Percentiles rank a stretch among this genome's conserved stretches.
Conservation (phyloP, 2,888 invertebrate genomes). For the Tachina fera region DNA sequence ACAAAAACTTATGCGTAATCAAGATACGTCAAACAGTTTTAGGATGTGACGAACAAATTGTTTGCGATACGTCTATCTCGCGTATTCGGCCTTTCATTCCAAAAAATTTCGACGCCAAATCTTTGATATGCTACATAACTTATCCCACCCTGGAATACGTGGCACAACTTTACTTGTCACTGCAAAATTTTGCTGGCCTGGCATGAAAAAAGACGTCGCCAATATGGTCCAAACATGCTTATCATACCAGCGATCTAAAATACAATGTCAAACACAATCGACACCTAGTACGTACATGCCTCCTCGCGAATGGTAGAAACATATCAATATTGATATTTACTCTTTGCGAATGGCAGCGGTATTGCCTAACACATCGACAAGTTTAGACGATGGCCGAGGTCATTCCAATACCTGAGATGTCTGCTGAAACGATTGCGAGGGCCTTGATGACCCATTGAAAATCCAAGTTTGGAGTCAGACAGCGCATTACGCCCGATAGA, state of each 20-base stretch:
- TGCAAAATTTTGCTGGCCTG: slow-evolving; percentile 39
- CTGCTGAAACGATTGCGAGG: slow-evolving; percentile 45
- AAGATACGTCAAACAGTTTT: neutral
- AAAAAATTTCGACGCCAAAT: slow-evolving; percentile 16
- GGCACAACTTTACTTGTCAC: slow-evolving; percentile 8
- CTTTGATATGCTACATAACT: neutral
- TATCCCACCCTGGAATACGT: slow-evolving; percentile 14
- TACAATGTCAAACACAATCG: neutral
- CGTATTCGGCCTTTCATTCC: slow-evolving; percentile 15
- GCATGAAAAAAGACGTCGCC: slow-evolving; percentile 31
- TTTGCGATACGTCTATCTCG: slow-evolving; percentile 14
- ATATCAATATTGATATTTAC: slow-evolving; percentile 6
- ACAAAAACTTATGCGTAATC: no score
- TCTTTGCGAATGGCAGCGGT: no score
- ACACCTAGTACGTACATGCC: neutral
- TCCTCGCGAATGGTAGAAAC: neutral
- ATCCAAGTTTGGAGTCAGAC: slow-evolving; percentile 44
- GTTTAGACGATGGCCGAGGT: slow-evolving; percentile 51
- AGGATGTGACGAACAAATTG: neutral
- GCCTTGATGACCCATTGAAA: slow-evolving; percentile 37
- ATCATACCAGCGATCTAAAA: slow-evolving; percentile 19
- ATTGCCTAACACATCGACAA: slow-evolving; percentile 13
- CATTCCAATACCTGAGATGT: slow-evolving; percentile 59
- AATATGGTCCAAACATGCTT: slow-evolving; percentile 29
- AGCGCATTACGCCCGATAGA: slow-evolving; percentile 3